Conservation (phyloP, 2,888 invertebrate species). For the Andrena praecox region DNA sequence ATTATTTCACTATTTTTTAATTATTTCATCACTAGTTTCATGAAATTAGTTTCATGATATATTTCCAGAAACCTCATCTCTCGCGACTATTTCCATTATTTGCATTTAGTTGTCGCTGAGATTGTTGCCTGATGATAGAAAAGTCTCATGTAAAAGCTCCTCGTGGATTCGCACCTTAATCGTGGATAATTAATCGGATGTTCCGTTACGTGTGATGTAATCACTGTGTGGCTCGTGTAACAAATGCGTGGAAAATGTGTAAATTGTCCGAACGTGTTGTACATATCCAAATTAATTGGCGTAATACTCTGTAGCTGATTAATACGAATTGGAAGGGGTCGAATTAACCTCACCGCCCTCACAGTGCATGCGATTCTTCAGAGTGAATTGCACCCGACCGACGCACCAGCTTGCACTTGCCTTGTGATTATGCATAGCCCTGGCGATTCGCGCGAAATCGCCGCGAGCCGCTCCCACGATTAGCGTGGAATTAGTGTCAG, state of each 20-base stretch:
- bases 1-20: too few species aligned
- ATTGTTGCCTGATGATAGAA: not conserved
- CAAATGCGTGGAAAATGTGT: slow-evolving; percentile 1
- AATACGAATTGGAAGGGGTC: slow-evolving; percentile 18
- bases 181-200: too few species aligned
- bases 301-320: slow-evolving; percentile 2
- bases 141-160: too few species aligned
- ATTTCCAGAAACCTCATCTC: too few species aligned
- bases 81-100: too few species aligned
- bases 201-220: not conserved
- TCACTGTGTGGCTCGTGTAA: not conserved
- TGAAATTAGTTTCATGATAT: too few species aligned
- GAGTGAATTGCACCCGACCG: slow-evolving; percentile 39
- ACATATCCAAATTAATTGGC: slow-evolving; percentile 14
- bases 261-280: not conserved
- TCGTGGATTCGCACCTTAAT: too few species aligned
- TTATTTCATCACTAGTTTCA: too few species aligned
- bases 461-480: slow-evolving; percentile 25
- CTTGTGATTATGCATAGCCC: slow-evolving; percentile 29
- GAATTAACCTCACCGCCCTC: slow-evolving; percentile 18
- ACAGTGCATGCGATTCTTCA: slow-evolving; percentile 60
- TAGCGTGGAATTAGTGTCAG: slow-evolving; percentile 36
- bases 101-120: too few species aligned
- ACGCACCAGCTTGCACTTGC: slow-evolving; percentile 63
- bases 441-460: slow-evolving; percentile 39